Conservation (phyloP, 2,888 invertebrate species). For the Leucophenga maculata region DNA sequence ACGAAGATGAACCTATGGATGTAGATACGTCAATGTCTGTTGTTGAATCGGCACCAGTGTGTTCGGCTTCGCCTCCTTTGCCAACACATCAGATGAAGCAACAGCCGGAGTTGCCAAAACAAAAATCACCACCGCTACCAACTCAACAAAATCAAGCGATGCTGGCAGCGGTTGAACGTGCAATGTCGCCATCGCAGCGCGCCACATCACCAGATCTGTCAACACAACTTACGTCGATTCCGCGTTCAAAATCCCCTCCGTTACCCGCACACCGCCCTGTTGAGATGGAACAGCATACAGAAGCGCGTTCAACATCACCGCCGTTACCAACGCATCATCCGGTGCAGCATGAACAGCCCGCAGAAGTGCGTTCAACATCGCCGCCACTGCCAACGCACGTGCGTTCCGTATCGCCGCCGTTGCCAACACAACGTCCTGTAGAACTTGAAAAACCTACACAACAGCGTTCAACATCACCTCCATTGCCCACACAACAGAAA, state of each 20-base stretch:
- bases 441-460: too few species aligned
- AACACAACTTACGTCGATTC: background rate
- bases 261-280: constrained; percentile 39
- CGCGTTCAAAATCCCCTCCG: constrained; percentile 35
- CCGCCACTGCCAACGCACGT: constrained; percentile 34
- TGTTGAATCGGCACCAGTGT: background rate
- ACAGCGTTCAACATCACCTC: background rate
- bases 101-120: background rate
- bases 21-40: constrained; percentile 49
- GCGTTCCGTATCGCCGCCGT: constrained; percentile 7
- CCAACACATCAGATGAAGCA: background rate
- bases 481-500: constrained; percentile 25
- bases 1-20: constrained; percentile 63
- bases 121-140: too few species aligned
- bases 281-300: background rate
- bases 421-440: background rate
- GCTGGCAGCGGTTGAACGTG: background rate
- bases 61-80: too few species aligned
- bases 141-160: background rate
- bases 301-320: constrained; percentile 19
- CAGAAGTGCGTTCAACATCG: constrained; percentile 4
- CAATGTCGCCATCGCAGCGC: constrained; percentile 4
- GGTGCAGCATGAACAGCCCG: constrained; percentile 35
- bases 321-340: constrained; percentile 38
- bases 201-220: too few species aligned